phyloP scores from a whole-genome alignment of 2,888 invertebrate species.

The Xanthostigma xanthostigma region DNA sequence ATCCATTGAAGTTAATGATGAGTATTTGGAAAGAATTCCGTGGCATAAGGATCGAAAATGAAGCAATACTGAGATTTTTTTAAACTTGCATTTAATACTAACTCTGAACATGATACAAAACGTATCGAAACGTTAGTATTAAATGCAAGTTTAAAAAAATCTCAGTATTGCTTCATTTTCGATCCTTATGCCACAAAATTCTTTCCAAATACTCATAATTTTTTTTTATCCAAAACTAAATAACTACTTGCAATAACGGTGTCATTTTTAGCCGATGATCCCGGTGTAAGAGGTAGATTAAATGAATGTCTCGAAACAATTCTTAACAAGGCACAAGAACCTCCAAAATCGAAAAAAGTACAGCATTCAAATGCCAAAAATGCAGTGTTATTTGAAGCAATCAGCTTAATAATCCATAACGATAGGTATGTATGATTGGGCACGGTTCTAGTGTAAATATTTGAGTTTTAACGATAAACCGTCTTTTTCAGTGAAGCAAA shows the following conservation, averaged over 20 bases:
- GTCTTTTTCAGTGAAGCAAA: conserved; percentile 65
- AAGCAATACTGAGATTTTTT: too few species aligned
- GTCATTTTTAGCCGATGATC: conserved; percentile 59
- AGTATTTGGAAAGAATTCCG: too few species aligned
- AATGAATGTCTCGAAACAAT: conserved; percentile 98
- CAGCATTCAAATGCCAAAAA: conserved; percentile 99
- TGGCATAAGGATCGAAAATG: too few species aligned
- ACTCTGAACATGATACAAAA: too few species aligned
- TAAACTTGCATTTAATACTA: too few species aligned
- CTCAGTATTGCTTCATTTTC: too few species aligned
- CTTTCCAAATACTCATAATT: too few species aligned
- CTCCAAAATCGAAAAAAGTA: conserved; percentile 98
- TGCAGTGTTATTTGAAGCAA: conserved; percentile 98
- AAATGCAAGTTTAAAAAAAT: too few species aligned
- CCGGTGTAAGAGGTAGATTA: conserved; percentile 86
- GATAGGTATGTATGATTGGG: conserved; percentile 41
- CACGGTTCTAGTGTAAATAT: background rate
- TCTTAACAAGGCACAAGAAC: conserved; percentile 96
- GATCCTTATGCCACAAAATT: too few species aligned
- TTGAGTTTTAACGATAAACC: background rate
- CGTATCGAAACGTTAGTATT: too few species aligned
- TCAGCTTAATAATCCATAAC: conserved; percentile 98
- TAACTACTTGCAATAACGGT: conserved; percentile 1
- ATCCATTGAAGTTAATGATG: too few species aligned
- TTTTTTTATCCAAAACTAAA: background rate